Evolutionary conservation across 2,888 invertebrate genomes (phyloP), one percentile per base, ranked within the genome.

Genomic region (Erpobdella octoculata): DNA sequence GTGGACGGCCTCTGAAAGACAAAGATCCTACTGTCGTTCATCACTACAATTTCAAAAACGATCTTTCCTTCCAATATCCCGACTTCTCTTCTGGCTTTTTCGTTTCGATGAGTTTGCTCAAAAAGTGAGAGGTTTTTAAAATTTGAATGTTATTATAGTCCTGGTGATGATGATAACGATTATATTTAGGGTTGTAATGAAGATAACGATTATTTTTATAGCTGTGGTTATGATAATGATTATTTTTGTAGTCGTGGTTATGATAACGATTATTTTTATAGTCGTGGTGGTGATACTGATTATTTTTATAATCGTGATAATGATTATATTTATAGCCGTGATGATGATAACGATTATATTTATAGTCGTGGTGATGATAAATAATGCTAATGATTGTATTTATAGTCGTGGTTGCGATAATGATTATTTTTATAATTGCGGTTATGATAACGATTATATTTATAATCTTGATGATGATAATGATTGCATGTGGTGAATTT

Each of bases 1-100:
- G 91, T 71, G 93, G 93, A 2, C 88, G 90, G 80, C 89, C 89
- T 0, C 82, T 93, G 2, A 86, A 87, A 75, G 93, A 93, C 80
- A 85, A 85, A 70, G 89, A 91, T 78, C 89, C 92, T 0, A 91
- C 91, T 1, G 93, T 95, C 74, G 91, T 93, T 76, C 94, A 95
- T 84, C 94, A 95, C 83, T 93, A 91, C 85, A 88, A 88, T 6
- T 88, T 89, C 80, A 87, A 88, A 78, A 88, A 90, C 75, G 87
- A 89, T 76, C 87, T 88, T 3, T 74, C 74, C 76, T 90, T 93
- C 79, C 87, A 88, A 74, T 93, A 91, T 83, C 93, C 93, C 0
- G 88, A 91, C 84, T 85, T 90, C 73, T 88, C 89, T 1, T 88
- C 91, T 41, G 93, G 93, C 0, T 88, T 93, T 80, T 88, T 88